Base-by-base conservation (phyloP, 2,888 invertebrate species). In the Trissonchulus latispiculum region DNA sequence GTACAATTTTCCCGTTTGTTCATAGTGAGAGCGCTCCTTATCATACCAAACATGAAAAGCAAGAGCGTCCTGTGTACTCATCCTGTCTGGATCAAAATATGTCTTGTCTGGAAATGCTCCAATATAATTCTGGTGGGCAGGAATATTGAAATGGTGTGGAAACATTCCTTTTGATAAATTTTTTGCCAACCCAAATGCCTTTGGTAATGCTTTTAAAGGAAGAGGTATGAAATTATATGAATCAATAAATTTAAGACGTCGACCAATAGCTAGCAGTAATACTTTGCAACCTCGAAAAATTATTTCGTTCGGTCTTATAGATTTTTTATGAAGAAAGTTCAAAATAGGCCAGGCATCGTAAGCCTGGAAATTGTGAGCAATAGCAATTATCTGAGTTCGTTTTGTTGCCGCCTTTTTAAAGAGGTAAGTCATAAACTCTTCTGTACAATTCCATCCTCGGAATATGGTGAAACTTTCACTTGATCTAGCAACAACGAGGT, bases 271-370 rank as follows among this genome's bases (percentile, higher is more conserved):
- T 35, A 74, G 37, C 67, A 59, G 32, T 1, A 74, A 28, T n/a
- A 74, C 33, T 74, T 74, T 70, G 1, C 28, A 8, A 2, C 74
- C 74, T 33, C 36, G 32, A 29, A 35, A 32, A 2, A 73, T 61
- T 1, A 61, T n/a, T n/a, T n/a, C 36, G 23, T 29, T 2, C 8
- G 71, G 71, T 18, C 8, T 69, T 31, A 8, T n/a, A 18, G 15
- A 37, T 48, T 73, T 37, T n/a, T 73, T 35, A 0, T 67, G 1
- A 1, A n/a, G 61, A 29, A 48, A 37, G 23, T 73, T 37, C 0
- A 73, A n/a, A 36, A 76, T 48, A 61, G 76, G 76, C 15, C 66
- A 48, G 0, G 8, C 29, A 72, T 76, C 76, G 29, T 76, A 76
- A 1, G 67, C 37, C 32, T 35, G 67, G 0, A 62, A 1, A 31